Evolutionary conservation across 2,113 vertebrate species (phyloP), one percentile per base, ranked within the genome.

Genomic region (Oreochromis aureus): DNA sequence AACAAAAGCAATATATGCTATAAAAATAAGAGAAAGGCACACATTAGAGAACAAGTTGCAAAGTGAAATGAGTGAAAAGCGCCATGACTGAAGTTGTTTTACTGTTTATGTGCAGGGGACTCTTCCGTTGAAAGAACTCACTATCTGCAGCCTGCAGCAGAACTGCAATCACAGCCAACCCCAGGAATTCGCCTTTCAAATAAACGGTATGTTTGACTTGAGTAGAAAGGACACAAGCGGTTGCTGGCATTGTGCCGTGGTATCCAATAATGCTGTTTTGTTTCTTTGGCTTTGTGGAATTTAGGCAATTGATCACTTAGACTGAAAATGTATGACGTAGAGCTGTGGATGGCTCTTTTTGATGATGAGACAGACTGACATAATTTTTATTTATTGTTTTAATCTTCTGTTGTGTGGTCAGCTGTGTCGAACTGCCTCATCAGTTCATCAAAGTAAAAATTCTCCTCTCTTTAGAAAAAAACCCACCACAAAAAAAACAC

Each of bases 51-150:
- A 36, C 61, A 7, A 66, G 18, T 7, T n/a, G 32, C 61, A 66
- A 66, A 66, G 34, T 66, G 59, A 63, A 66, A 36, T 66, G 32
- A 63, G 10, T 63, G 61, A 66, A 66, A 76, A 32, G 44, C 7
- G 2, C 10, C 10, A 2, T 63, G 51, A 46, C 48, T 16, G 41
- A 83, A 79, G 24, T 54, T 73, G 61, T 13, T 48, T 90, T 6
- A 51, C 87, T 87, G n/a, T 82, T 79, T 87, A 66, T 92, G 46
- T 80, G 7, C 94, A 99, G 98, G 98, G 97, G 3, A 97, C 98
- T 87, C 95, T 99, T 84, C 98, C 98, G 0, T 83, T 99, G 58
- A 96, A 96, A n/a, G 98, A 99, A 83, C 94, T 99, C 89, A 95
- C 87, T 0, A 95, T 99, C 90, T 96, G 89, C 53, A 97, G 95